Evolutionary conservation across 2,113 vertebrate genomes (phyloP).

Genomic region (Ifrita kowaldi): DNA sequence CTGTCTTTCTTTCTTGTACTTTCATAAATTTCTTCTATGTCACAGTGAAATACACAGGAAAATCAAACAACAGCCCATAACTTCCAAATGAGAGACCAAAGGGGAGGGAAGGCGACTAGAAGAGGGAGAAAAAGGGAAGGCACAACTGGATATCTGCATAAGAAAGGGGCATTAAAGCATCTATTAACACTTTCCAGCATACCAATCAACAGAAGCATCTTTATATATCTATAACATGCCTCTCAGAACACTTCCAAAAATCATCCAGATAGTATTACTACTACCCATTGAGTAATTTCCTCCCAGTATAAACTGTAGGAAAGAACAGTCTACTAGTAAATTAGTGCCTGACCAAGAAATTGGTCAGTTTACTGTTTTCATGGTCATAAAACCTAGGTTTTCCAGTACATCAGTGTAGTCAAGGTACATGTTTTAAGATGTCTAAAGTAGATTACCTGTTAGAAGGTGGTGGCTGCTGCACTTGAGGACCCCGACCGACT

Average conservation of each 20-base stretch:
- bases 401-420: not conserved
- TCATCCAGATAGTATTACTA: not conserved
- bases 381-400: not conserved
- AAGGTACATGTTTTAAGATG: not conserved
- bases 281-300: not conserved
- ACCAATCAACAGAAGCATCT: not conserved
- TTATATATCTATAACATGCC: not conserved
- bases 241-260: not conserved
- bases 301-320: not conserved
- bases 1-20: not conserved
- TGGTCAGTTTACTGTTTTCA: not conserved
- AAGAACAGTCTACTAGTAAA: not conserved
- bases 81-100: not conserved
- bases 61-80: not conserved
- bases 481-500: conserved; percentile 81
- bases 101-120: not conserved
- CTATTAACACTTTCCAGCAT: not conserved
- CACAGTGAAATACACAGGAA: not conserved
- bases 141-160: not conserved
- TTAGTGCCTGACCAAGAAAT: not conserved
- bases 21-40: not conserved
- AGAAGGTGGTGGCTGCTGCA: conserved; percentile 84
- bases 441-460: conserved; percentile 82
- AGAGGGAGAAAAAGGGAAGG: not conserved
- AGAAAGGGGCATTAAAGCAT: not conserved